Evolutionary conservation across 2,113 vertebrate genomes (phyloP).

Genomic region (Holacanthus passer): DNA sequence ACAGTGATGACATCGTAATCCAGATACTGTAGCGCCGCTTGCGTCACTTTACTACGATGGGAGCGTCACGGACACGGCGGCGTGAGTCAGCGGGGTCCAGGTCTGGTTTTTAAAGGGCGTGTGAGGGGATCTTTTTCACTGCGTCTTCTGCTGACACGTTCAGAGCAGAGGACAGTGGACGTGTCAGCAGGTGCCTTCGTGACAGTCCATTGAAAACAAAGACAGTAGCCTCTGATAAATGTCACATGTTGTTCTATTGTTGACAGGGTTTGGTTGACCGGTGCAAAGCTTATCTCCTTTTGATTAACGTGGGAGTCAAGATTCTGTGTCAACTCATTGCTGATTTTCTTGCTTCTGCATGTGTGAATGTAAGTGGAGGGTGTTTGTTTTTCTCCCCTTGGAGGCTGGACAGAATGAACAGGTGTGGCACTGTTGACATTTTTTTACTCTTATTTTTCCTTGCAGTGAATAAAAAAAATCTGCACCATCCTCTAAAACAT

Average conservation of each 20-base stretch:
- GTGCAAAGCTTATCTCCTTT: constrained; percentile 11
- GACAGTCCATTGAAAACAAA: not conserved
- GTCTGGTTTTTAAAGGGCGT: constrained; percentile 49
- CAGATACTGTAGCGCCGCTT: constrained; percentile 17
- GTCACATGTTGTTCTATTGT: not conserved
- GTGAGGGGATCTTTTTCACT: constrained; percentile 40
- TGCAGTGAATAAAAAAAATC: constrained; percentile 25
- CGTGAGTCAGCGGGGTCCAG: constrained; percentile 72
- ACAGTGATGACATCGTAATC: constrained; percentile 53
- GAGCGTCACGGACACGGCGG: constrained; percentile 28
- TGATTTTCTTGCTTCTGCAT: constrained; percentile 1
- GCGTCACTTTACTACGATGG: constrained; percentile 66
- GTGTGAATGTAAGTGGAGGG: not conserved
- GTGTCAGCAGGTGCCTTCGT: constrained; percentile 12
- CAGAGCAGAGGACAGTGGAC: not conserved
- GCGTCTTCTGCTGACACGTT: constrained; percentile 38
- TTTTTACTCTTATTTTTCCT: constrained; percentile 11
- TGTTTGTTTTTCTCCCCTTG: not conserved
- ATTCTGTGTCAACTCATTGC: constrained; percentile 17
- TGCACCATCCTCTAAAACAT: constrained; percentile 27
- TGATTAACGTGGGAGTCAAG: constrained; percentile 23
- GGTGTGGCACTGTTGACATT: constrained; percentile 59
- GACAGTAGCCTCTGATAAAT: not conserved
- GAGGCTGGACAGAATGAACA: constrained; percentile 28
- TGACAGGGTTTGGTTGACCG: not conserved